A percentile compares a stretch with the other conserved stretches of the same genome.
Evolutionary conservation across 2,888 invertebrate species (phyloP).

Genomic region (Eupeodes latifasciatus): DNA sequence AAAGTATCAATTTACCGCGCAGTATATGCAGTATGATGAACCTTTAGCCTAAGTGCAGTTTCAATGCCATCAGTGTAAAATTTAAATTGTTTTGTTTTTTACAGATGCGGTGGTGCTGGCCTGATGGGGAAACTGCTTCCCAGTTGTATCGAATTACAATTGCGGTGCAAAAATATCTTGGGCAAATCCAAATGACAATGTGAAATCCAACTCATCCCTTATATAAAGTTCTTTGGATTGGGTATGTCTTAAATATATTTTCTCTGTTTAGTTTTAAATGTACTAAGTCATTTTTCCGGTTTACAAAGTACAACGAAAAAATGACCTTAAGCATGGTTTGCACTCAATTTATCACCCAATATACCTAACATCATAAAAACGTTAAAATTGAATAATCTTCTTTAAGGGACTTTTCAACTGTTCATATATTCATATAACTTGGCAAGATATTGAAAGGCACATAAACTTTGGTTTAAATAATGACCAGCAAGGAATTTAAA

Average conservation of each 20-base stretch:
- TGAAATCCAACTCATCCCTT: conserved; percentile 21
- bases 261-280: not conserved
- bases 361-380: conserved; percentile 19
- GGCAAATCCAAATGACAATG: conserved; percentile 27
- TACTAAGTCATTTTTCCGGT: not conserved
- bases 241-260: not conserved
- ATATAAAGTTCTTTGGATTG: not conserved
- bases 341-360: conserved; percentile 32
- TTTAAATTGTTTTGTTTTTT: conserved; percentile 38
- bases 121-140: conserved; percentile 40
- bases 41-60: conserved; percentile 22
- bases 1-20: conserved; percentile 55
- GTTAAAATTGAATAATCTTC: conserved; percentile 35
- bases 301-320: not conserved
- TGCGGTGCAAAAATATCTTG: conserved; percentile 41
- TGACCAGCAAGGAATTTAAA: conserved; percentile 56
- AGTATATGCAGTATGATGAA: conserved; percentile 7
- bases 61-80: not conserved
- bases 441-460: conserved; percentile 18
- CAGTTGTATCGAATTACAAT: conserved; percentile 70
- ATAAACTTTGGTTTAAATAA: conserved; percentile 51
- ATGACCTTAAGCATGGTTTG: conserved; percentile 9
- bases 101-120: not conserved
- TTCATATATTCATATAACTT: not conserved
- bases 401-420: conserved; percentile 4